Evolutionary conservation across 2,888 invertebrate genomes (phyloP).

Genomic region (Aspidiotus rigidus): DNA sequence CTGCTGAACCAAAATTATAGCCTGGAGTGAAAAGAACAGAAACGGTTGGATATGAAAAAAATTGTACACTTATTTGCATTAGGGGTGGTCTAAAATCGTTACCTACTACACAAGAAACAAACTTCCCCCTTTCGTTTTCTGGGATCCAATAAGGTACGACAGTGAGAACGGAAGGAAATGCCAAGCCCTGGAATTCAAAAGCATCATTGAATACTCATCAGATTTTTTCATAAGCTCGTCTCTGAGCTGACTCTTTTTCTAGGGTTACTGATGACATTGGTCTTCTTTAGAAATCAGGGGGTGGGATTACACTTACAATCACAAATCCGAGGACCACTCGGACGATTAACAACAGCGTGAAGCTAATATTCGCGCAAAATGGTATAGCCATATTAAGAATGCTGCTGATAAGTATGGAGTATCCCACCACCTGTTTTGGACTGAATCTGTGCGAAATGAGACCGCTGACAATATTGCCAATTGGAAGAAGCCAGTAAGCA

Average conservation of each 20-base stretch:
- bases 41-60: too few relatives aligned
- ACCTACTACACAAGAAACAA: conserved; percentile 55
- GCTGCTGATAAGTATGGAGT: conserved; percentile 55
- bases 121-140: conserved; percentile 64
- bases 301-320: conserved; percentile 48
- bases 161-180: conserved; percentile 69
- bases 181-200: conserved; percentile 47
- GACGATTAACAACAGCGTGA: conserved; percentile 50
- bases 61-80: too few relatives aligned
- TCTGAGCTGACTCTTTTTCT: not conserved
- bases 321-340: conserved; percentile 59
- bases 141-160: conserved; percentile 75
- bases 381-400: conserved; percentile 59
- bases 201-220: not conserved
- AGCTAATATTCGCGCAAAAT: conserved; percentile 51
- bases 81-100: conserved; percentile 36
- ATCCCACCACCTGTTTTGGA: conserved; percentile 60
- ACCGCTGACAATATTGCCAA: conserved; percentile 63
- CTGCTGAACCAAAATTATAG: not conserved
- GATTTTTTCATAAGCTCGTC: not conserved
- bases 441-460: conserved; percentile 58
- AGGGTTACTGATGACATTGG: not conserved
- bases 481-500: conserved; percentile 65
- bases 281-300: not conserved
- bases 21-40: not conserved